Base-by-base conservation (phyloP, 2,113 vertebrate genomes). In the Varanus komodoensis region DNA sequence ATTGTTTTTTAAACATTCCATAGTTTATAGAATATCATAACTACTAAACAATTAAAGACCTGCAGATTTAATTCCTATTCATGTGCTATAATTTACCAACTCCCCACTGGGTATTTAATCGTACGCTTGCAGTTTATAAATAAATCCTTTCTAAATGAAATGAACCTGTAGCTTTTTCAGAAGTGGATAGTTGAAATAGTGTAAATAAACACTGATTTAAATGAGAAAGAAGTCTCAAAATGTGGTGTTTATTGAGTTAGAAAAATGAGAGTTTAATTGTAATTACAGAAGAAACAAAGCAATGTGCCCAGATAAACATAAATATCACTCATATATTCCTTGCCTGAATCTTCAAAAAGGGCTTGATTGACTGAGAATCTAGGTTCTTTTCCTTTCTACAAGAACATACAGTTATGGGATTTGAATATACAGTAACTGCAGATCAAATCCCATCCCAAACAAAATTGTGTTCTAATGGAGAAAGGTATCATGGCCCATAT, bases 91-190 rank as follows among this genome's bases (percentile, higher is more conserved):
- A 90, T 86, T 90, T 86, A 93, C 94, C 89, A 90, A 48, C 95
- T 93, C 90, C 84, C 90, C 61, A 92, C 90, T 21, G 84, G 88
- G 90, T 77, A 94, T 94, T 94, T 95, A 96, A 94, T 93, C 91
- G 84, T 90, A 89, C 77, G 75, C 64, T 89, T 81, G 44, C 92
- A 93, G 25, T 89, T 93, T 95, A 92, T 84, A 89, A 89, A 89
- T 89, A 89, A 88, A 44, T 89, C 57, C 64, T 90, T 93, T 94
- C 90, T 81, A 94, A 93, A 48, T 83, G 89, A 94, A 96, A 95
- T 91, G 80, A 95, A 89, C 91, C 87, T 92, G 91, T 92, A 91
- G 89, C 74, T 96, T 95, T 93, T 89, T 91, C 68, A 93, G 81
- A 90, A 50, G 90, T 34, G 23, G 78, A 79, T 87, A 89, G 86